Evolutionary conservation across 2,888 invertebrate species (phyloP), one percentile per base, ranked within the genome.

Genomic region (Phragmatobia fuliginosa): DNA sequence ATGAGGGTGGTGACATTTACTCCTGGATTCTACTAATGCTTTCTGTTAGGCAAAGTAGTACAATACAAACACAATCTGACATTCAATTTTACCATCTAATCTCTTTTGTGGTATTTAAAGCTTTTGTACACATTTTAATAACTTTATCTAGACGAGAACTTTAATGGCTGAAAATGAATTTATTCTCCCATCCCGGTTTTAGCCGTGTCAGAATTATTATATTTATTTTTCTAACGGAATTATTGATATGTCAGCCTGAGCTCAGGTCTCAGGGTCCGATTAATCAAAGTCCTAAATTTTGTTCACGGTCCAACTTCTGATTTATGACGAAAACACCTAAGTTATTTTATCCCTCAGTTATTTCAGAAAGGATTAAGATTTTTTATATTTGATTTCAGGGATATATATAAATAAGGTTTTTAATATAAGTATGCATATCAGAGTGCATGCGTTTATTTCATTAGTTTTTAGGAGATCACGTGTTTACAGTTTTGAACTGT

Each of bases 191-290:
- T 61, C 36, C 33, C n/a, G 25, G 25, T n/a, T 36, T 36, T 6
- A 36, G 33, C 21, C 25, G 33, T 25, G 60, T 36, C 36, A 61
- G 36, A 36, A 61, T 61, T 61, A 36, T 36, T 61, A 36, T 49
- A 36, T 36, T 61, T 36, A 25, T 36, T 61, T 25, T 36, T n/a
- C 33, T 16, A 25, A 61, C 36, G n/a, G 25, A n/a, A 16, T 14
- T 61, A 61, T 61, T 16, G 36, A 61, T 61, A 25, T n/a, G 36
- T 61, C 61, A 38, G 36, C 61, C 60, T 36, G 36, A 36, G 25
- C 36, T 61, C 16, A 61, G 61, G 36, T 36, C 36, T 36, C 61
- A 36, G 25, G 25, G n/a, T 61, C n/a, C 33, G 25, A 16, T 62
- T 36, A 14, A 61, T 61, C 25, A 61, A 16, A 61, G 36, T 25